phyloP scores from a whole-genome alignment of 2,797 vertebrate genomes.

The Anniella stebbinsi region DNA sequence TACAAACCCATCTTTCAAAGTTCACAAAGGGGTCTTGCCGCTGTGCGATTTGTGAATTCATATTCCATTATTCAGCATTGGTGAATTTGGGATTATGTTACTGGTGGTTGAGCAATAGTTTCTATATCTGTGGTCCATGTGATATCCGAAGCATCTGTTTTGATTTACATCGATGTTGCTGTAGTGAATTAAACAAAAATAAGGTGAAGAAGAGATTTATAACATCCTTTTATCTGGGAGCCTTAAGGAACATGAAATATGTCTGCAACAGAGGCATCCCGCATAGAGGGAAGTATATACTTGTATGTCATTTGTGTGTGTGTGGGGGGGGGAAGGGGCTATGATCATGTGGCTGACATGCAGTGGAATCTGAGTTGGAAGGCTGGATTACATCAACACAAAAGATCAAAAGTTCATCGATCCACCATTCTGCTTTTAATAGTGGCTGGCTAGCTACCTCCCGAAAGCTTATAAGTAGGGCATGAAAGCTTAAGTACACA shows the following conservation, averaged over 20 bases:
- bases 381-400: not conserved
- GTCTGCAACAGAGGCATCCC: not conserved
- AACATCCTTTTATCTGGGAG: conserved; percentile 29
- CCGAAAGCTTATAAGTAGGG: not conserved
- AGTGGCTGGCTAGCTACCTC: not conserved
- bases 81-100: conserved; percentile 18
- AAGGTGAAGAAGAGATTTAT: conserved; percentile 35
- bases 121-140: conserved; percentile 35
- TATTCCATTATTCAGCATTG: conserved; percentile 28
- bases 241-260: conserved; percentile 27
- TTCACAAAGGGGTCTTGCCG: conserved; percentile 26
- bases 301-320: not conserved
- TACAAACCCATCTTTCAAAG: conserved; percentile 33
- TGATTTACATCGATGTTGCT: conserved; percentile 31
- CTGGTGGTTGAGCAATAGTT: conserved; percentile 26
- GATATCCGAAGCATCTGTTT: conserved; percentile 24
- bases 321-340: not conserved
- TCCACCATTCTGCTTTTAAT: not conserved
- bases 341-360: conserved; percentile 1
- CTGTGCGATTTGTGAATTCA: conserved; percentile 26
- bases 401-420: not conserved
- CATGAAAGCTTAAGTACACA: no score
- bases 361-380: not conserved
- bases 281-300: not conserved
- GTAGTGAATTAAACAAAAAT: conserved; percentile 41